Conservation (phyloP, 2,888 invertebrate species). For the Leptarthrus brevirostris region DNA sequence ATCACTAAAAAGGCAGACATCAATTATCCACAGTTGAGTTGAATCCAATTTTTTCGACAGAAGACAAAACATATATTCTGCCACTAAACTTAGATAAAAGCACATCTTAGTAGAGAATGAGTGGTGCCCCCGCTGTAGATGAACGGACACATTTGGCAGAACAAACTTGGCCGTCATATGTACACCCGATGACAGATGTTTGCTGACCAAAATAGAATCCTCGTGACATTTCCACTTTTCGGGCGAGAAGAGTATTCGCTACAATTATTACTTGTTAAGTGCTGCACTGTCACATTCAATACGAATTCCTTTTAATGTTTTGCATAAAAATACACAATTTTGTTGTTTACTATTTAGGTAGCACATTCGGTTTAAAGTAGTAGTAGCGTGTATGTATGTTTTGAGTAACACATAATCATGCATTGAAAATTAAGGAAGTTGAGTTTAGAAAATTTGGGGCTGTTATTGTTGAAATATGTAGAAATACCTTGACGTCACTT, state of each 20-base stretch:
- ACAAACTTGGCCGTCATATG: conserved; percentile 23
- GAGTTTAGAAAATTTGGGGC: too few species aligned
- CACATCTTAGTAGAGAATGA: not conserved
- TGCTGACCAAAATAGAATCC: conserved; percentile 31
- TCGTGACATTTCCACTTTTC: conserved; percentile 28
- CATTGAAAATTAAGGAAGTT: too few species aligned
- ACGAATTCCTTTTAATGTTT: too few species aligned
- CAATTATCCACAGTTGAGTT: conserved; percentile 15
- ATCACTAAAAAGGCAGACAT: not conserved
- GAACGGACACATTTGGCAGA: conserved; percentile 12
- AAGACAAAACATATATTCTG: not conserved
- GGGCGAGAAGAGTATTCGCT: conserved; percentile 1
- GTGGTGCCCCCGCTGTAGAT: not conserved
- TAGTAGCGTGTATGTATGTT: too few species aligned
- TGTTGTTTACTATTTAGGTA: too few species aligned
- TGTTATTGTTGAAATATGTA: too few species aligned
- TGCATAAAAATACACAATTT: too few species aligned
- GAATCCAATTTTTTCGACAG: not conserved
- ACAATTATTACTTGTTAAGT: conserved; percentile 18
- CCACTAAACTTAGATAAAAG: not conserved
- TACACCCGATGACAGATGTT: conserved; percentile 26
- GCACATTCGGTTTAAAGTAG: too few species aligned
- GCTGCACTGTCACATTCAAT: too few species aligned
- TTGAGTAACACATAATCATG: too few species aligned
- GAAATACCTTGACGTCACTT: too few species aligned